Evolutionary conservation across 1,140 invertebrate genomes (phyloP).

Genomic region (Drosophila pachea): DNA sequence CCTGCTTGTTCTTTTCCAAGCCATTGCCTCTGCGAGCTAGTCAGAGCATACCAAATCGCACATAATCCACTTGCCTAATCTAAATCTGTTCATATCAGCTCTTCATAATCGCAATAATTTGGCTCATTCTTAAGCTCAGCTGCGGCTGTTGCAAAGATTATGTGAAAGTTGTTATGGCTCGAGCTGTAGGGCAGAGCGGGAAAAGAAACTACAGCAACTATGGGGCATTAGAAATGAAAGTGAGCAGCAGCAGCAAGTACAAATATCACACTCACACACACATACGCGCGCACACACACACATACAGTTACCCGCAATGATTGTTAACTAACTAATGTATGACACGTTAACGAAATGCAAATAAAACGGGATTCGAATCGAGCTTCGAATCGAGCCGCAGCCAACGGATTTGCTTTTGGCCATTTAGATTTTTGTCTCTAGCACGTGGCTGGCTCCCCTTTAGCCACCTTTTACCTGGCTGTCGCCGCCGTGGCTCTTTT

Average conservation of each 20-base stretch:
- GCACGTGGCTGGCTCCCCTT: too few relatives aligned
- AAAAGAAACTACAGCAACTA: slow-evolving; percentile 68
- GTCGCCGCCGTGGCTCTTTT: too few relatives aligned
- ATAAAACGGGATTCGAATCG: slow-evolving; percentile 36
- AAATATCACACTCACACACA: slow-evolving; percentile 40
- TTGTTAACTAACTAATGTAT: slow-evolving; percentile 70
- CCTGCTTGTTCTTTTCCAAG: too few relatives aligned
- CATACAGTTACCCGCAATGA: slow-evolving; percentile 24
- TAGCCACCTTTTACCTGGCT: too few relatives aligned
- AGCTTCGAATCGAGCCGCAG: slow-evolving; percentile 22
- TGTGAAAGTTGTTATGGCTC: slow-evolving; percentile 33
- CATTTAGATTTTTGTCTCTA: slow-evolving; percentile 59
- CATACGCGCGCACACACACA: slow-evolving; percentile 16
- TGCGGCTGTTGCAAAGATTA: slow-evolving; percentile 4
- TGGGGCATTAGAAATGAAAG: slow-evolving; percentile 71
- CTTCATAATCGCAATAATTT: neutral
- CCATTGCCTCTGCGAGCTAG: too few relatives aligned
- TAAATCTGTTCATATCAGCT: too few relatives aligned
- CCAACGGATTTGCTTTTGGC: slow-evolving; percentile 5
- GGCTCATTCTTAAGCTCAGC: neutral
- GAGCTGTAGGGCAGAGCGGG: slow-evolving; percentile 31
- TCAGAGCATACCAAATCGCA: too few relatives aligned
- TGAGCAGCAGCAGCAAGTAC: slow-evolving; percentile 58
- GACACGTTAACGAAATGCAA: slow-evolving; percentile 60
- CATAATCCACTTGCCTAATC: too few relatives aligned